A percentile compares a stretch with the other conserved stretches of the same genome.
These are phyloP conservation scores for Oreochromis spilurus DNA, from an alignment of 2,113 vertebrate species.

Conservation along the genomic window DNA sequence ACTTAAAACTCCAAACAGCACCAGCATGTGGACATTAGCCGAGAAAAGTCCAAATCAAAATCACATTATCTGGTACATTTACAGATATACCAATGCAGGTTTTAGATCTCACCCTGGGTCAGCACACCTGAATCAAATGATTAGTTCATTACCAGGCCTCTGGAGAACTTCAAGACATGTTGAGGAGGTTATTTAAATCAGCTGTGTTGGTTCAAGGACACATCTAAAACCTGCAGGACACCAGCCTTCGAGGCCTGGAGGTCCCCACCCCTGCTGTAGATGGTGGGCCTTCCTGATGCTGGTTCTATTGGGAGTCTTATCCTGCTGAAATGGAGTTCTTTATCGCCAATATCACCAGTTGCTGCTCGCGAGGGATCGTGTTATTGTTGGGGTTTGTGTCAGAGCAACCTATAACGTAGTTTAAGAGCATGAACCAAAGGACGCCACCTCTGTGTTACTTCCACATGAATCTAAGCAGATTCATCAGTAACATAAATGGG, in stretches of 20 bases:
- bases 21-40: rapidly evolving
- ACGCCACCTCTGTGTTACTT: background rate
- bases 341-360: rapidly evolving
- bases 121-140: background rate
- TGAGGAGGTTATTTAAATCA: background rate
- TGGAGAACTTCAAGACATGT: background rate
- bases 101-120: background rate
- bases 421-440: rapidly evolving
- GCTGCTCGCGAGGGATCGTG: rapidly evolving
- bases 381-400: background rate
- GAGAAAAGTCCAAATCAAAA: background rate
- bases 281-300: background rate
- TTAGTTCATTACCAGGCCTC: background rate
- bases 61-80: background rate
- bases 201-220: background rate
- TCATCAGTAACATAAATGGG: background rate
- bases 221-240: background rate
- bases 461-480: background rate
- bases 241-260: background rate
- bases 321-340: background rate
- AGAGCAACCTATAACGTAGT: background rate
- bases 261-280: background rate
- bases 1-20: background rate
- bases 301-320: background rate
- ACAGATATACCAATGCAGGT: background rate